These are phyloP conservation scores for Cyanistes caeruleus DNA, from an alignment of 2,113 vertebrate species.

Conservation along the genomic window DNA sequence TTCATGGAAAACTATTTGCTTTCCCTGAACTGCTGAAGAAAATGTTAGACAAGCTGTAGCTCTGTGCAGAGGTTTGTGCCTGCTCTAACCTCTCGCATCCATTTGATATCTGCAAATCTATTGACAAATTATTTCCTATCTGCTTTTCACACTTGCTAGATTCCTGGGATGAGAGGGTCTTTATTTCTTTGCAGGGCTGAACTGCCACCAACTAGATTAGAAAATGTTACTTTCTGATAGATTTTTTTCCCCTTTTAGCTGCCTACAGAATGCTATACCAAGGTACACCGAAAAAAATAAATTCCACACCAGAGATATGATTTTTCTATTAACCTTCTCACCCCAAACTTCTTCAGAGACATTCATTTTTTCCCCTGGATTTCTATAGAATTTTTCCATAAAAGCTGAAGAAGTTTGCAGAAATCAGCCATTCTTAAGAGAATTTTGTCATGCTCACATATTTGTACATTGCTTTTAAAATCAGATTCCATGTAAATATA, in stretches of 20 bases:
- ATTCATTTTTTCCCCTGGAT: not conserved
- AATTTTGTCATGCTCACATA: not conserved
- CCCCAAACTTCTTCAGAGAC: not conserved
- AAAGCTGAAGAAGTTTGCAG: not conserved
- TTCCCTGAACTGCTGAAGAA: conserved; percentile 35
- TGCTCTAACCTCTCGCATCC: not conserved
- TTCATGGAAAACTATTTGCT: conserved; percentile 57
- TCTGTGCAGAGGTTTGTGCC: not conserved
- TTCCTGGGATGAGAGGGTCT: conserved; percentile 31
- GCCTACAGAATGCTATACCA: not conserved
- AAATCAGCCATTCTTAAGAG: not conserved
- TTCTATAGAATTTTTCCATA: not conserved
- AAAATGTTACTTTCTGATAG: conserved; percentile 36
- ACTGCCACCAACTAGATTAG: conserved; percentile 4
- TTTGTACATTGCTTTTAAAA: not conserved
- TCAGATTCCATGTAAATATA: not conserved
- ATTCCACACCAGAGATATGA: conserved; percentile 27
- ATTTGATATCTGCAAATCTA: conserved; percentile 47
- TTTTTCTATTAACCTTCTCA: conserved; percentile 56
- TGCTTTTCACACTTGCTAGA: conserved; percentile 26
- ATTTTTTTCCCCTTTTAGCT: not conserved
- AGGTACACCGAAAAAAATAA: not conserved
- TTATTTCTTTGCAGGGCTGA: conserved; percentile 28
- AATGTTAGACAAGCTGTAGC: conserved; percentile 14
- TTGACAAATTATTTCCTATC: conserved; percentile 50